A percentile compares a stretch with the other conserved stretches of the same genome.
phyloP scores from a whole-genome alignment of 2,888 invertebrate species.

The Lingula anatina region DNA sequence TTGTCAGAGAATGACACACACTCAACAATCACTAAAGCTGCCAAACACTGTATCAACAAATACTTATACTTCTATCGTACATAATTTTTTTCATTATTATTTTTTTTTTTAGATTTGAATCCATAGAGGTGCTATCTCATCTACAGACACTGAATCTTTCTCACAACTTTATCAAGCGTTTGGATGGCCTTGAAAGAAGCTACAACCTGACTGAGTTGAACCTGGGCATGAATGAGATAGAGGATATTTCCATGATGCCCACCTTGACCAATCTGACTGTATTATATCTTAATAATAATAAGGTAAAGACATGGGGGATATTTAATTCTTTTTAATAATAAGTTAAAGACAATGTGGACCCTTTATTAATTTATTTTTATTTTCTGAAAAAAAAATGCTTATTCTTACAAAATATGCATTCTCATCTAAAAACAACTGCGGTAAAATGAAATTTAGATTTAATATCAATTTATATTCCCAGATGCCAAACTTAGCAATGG shows the following conservation, averaged over 20 bases:
- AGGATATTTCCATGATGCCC: conserved; percentile 31
- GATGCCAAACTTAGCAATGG: too few species aligned
- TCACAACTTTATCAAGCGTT: conserved; percentile 30
- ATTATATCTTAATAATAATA: conserved; percentile 37
- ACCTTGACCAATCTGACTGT: conserved; percentile 28
- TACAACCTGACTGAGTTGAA: conserved; percentile 27
- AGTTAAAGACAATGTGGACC: too few species aligned
- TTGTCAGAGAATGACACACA: neutral
- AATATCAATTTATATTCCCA: too few species aligned
- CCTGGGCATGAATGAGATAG: conserved; percentile 34
- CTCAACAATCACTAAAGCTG: neutral
- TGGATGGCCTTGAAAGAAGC: conserved; percentile 23
- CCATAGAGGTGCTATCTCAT: conserved; percentile 29
- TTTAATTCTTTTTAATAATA: too few species aligned
- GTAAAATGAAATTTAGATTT: too few species aligned
- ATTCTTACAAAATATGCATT: too few species aligned
- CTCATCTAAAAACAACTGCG: too few species aligned
- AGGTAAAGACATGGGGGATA: conserved; percentile 14
- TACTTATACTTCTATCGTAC: neutral
- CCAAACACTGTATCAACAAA: neutral
- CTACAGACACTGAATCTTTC: conserved; percentile 33
- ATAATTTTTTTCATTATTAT: neutral
- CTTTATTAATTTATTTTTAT: too few species aligned
- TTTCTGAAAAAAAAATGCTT: too few species aligned
- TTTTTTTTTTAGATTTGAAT: conserved; percentile 24